phyloP scores from a whole-genome alignment of 2,797 vertebrate genomes.

The Oreortyx pictus region DNA sequence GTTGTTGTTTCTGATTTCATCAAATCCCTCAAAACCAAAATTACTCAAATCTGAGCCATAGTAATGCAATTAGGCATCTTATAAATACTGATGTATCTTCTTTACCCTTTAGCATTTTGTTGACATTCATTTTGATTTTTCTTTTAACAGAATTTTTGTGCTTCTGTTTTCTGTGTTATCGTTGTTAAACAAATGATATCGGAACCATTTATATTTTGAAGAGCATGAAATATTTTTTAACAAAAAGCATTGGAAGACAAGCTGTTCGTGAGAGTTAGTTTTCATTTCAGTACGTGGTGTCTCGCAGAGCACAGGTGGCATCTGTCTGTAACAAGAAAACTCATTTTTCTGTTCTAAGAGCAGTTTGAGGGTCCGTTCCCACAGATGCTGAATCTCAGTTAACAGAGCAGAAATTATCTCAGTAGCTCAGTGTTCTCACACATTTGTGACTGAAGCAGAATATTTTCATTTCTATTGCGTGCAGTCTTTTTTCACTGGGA shows the following conservation, averaged over 20 bases:
- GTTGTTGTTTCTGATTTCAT: constrained; percentile 10
- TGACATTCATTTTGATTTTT: not conserved
- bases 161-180: not conserved
- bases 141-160: not conserved
- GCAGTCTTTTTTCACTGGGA: not conserved
- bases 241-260: not conserved
- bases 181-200: not conserved
- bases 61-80: not conserved
- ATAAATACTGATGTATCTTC: not conserved
- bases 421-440: constrained; percentile 40
- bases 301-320: not conserved
- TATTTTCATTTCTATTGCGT: not conserved
- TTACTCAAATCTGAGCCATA: not conserved
- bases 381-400: constrained; percentile 12
- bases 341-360: not conserved
- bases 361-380: not conserved
- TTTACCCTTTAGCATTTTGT: not conserved
- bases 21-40: constrained; percentile 11
- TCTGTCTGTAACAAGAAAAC: not conserved
- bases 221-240: not conserved
- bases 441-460: not conserved
- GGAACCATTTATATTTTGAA: not conserved
- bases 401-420: constrained; percentile 23
- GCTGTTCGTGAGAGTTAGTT: not conserved
- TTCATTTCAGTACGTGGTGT: not conserved